Evolutionary conservation across 2,113 vertebrate genomes (phyloP).

Genomic region (Empidonax alnorum): DNA sequence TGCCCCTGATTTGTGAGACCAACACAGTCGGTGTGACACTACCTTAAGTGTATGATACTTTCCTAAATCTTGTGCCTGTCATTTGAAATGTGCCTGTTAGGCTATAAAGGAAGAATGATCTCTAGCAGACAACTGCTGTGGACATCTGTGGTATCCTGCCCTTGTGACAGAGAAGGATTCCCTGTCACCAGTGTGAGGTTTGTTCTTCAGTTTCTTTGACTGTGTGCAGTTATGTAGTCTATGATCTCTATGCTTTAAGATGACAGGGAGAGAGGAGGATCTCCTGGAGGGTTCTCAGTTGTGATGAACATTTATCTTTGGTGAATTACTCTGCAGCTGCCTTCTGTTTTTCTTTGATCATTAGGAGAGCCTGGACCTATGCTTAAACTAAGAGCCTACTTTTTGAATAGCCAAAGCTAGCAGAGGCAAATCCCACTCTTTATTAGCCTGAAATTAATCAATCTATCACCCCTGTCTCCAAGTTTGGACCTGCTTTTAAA

Average conservation of each 20-base stretch:
- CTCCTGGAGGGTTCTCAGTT: background rate
- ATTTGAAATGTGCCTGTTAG: background rate
- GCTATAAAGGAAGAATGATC: background rate
- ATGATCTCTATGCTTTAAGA: background rate
- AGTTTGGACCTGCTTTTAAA: background rate
- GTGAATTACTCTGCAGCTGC: background rate
- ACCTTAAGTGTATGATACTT: background rate
- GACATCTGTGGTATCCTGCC: background rate
- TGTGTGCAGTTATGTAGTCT: background rate
- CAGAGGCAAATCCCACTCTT: background rate
- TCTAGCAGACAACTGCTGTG: background rate
- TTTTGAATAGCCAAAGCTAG: background rate
- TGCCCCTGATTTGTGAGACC: background rate
- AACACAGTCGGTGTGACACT: rapidly evolving
- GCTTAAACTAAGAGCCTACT: background rate
- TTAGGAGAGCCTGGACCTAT: background rate
- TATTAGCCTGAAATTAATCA: background rate
- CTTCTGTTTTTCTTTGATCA: background rate
- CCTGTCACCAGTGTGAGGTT: background rate
- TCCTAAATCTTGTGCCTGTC: background rate
- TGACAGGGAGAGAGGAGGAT: background rate
- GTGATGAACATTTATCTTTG: background rate
- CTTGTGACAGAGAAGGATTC: background rate
- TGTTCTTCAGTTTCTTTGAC: background rate
- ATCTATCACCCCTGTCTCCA: background rate